Evolutionary conservation across 2,797 vertebrate species (phyloP).

Genomic region (Acipenser oxyrinchus): DNA sequence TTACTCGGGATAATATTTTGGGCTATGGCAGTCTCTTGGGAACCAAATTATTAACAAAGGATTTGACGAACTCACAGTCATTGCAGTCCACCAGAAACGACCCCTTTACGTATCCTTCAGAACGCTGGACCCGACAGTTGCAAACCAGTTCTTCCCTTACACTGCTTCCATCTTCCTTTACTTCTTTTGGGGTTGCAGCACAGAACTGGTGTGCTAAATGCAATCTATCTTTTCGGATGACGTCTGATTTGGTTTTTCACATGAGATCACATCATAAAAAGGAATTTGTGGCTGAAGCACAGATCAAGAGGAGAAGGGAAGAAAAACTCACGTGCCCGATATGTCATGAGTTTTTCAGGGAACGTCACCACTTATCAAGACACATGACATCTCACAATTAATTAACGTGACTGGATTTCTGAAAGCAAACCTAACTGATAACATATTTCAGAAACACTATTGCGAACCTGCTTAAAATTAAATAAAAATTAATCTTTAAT

Average conservation of each 20-base stretch:
- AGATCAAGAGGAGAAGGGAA: constrained; percentile 68
- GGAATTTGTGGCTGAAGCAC: constrained; percentile 62
- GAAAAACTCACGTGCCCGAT: constrained; percentile 83
- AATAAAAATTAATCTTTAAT: too few species aligned
- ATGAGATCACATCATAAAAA: constrained; percentile 94
- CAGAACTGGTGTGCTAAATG: constrained; percentile 98
- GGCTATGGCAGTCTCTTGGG: constrained; percentile 62
- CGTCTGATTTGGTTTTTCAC: constrained; percentile 89
- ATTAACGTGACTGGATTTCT: constrained; percentile 19
- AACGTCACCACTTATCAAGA: constrained; percentile 86
- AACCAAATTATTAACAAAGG: constrained; percentile 53
- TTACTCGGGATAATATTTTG: constrained; percentile 47
- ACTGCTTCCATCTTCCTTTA: constrained; percentile 73
- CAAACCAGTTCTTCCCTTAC: constrained; percentile 58
- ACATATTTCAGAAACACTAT: too few species aligned
- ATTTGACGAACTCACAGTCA: constrained; percentile 49
- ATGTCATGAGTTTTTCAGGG: constrained; percentile 84
- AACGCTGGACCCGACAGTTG: constrained; percentile 43
- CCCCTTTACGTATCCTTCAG: constrained; percentile 58
- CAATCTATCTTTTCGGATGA: constrained; percentile 88
- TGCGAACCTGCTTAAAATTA: too few species aligned
- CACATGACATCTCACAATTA: constrained; percentile 93
- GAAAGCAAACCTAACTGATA: too few species aligned
- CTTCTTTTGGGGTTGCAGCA: constrained; percentile 70
- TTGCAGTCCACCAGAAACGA: constrained; percentile 43